Conservation (phyloP, 2,888 invertebrate genomes). For the Seladonia tumulorum region DNA sequence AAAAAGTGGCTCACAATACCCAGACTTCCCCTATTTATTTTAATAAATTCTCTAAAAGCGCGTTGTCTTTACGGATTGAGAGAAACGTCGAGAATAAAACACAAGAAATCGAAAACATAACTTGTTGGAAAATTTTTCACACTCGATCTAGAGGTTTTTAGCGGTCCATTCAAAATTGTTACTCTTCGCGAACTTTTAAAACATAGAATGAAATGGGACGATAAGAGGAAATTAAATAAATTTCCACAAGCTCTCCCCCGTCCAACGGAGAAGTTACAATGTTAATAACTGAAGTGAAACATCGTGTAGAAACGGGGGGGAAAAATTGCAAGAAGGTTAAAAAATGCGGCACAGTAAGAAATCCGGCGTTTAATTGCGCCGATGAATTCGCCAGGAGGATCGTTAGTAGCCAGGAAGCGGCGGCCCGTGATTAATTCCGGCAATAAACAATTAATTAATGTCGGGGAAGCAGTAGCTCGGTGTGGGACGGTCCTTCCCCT, state of each 20-base stretch:
- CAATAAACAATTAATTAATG: constrained; percentile 64
- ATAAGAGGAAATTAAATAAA: not conserved
- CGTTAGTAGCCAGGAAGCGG: constrained; percentile 37
- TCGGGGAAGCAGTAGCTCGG: constrained; percentile 37
- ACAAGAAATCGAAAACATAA: too few species aligned
- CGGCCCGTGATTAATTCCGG: constrained; percentile 53
- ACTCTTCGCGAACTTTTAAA: too few species aligned
- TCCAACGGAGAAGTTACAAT: not conserved
- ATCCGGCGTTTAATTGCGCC: constrained; percentile 48
- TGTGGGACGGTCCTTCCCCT: constrained; percentile 21
- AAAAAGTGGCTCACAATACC: too few species aligned
- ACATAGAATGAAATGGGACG: too few species aligned
- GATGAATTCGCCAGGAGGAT: constrained; percentile 50
- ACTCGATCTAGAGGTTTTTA: too few species aligned
- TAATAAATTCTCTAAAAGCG: too few species aligned
- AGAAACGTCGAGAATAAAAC: too few species aligned
- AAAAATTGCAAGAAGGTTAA: not conserved
- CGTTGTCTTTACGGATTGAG: too few species aligned
- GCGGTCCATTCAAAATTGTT: not conserved
- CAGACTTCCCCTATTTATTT: too few species aligned
- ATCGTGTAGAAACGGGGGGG: too few species aligned
- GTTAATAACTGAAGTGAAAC: not conserved
- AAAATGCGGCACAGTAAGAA: constrained; percentile 9
- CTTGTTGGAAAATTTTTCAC: too few species aligned
- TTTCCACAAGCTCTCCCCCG: too few species aligned